Evolutionary conservation across 2,797 vertebrate species (phyloP).

Genomic region (Syndactyla subalaris): DNA sequence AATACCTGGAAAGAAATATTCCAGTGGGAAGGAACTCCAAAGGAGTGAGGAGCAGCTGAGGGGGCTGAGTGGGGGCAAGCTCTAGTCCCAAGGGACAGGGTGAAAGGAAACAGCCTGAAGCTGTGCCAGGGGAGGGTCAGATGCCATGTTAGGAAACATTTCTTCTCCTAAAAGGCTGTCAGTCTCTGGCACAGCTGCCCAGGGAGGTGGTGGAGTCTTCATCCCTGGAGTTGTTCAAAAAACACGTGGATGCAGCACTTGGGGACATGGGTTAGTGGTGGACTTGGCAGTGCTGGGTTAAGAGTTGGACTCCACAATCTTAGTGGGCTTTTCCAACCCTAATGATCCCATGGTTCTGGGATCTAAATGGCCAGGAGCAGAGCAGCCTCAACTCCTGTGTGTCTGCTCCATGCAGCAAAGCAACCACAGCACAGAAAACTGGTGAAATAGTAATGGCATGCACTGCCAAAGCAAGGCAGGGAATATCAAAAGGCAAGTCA

Average conservation of each 20-base stretch:
- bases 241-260: fast-evolving
- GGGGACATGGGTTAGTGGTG: too few species aligned
- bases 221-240: background rate
- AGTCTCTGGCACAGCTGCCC: background rate
- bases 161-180: background rate
- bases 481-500: background rate
- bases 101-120: background rate
- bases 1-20: fast-evolving
- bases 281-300: background rate
- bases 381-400: background rate
- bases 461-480: background rate
- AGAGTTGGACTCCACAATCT: background rate
- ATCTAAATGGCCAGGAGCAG: background rate
- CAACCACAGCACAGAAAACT: fast-evolving
- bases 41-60: background rate
- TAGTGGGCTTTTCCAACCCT: background rate
- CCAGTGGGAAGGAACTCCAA: background rate
- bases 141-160: too few species aligned
- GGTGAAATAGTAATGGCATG: background rate
- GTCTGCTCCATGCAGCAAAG: background rate
- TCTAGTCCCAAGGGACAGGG: background rate
- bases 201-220: background rate
- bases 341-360: background rate
- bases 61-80: background rate
- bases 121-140: background rate